Base-by-base conservation (phyloP, 2,797 vertebrate genomes). In the Columba guinea region DNA sequence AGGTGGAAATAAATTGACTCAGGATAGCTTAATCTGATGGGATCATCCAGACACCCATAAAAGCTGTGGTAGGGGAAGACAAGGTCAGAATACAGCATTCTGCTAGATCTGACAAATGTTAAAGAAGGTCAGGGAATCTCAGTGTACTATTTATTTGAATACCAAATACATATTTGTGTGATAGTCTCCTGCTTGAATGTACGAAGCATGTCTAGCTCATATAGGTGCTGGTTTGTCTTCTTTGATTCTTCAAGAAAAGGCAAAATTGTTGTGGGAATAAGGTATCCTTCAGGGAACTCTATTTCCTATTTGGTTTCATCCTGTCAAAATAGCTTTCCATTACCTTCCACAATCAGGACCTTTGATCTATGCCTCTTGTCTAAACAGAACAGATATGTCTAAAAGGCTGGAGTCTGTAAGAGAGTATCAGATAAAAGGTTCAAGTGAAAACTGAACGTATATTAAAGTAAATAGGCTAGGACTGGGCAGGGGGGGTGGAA, bases 1-100 rank as follows among this genome's bases (percentile, higher is more conserved):
- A 80, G 35, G n/a, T 53, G 41, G 53, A 92, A 94, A 86, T 53
- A 97, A 95, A 88, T 20, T 83, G 68, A 71, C 32, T 79, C 65
- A 67, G 44, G 34, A 94, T 89, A 35, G 53, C 23, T 85, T 95
- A 86, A 94, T 41, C 91, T 92, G 70, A 85, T 89, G 22, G 49
- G 13, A 93, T 83, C 30, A 49, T 41, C 46, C 73, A 84, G 28
- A 92, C 55, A 91, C 64, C 5, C 22, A 79, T 69, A 93, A 84
- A 87, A 87, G 41, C 37, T 63, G 44, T 39, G 32, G 39, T 46
- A 67, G 26, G 6, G 44, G 24, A 95, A 69, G 22, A 56, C 49
- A 96, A 84, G n/a, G 11, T 11, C 20, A 37, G 15, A 76, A 73
- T 34, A 81, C 8, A 93, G 6, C 39, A 63, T 73, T 75, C n/a